Evolutionary conservation across 2,797 vertebrate species (phyloP).

Genomic region (Falco berigora): DNA sequence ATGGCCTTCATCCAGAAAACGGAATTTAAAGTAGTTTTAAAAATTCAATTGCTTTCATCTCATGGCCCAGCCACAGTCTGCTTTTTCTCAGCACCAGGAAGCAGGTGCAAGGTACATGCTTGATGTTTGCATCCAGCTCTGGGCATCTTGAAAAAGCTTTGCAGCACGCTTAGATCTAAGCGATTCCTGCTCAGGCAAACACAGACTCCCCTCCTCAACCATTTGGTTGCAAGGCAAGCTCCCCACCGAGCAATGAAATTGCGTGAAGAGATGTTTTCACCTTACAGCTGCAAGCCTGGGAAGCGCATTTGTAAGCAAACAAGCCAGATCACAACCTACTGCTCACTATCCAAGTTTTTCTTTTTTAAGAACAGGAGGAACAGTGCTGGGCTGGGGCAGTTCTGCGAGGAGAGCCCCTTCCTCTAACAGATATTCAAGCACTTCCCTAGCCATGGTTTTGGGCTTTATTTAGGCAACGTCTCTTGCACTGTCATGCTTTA

Average conservation of each 20-base stretch:
- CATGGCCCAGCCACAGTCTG: not conserved
- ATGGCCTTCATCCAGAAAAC: not conserved
- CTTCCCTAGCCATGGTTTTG: not conserved
- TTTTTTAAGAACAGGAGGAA: not conserved
- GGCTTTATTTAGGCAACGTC: not conserved
- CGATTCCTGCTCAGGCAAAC: not conserved
- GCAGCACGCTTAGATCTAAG: not conserved
- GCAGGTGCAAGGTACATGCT: not conserved
- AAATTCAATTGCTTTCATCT: not conserved
- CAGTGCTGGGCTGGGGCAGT: not conserved
- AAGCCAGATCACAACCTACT: not conserved
- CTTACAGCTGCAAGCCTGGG: not conserved
- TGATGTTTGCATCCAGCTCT: not conserved
- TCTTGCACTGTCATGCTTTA: not conserved
- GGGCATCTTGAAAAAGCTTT: not conserved
- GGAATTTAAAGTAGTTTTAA: not conserved
- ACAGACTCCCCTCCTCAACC: not conserved
- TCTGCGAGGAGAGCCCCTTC: not conserved
- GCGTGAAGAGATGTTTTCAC: not conserved
- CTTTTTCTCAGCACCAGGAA: not conserved
- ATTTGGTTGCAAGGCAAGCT: rapidly evolving
- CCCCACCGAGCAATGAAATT: rapidly evolving
- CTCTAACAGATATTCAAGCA: not conserved
- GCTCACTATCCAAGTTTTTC: not conserved
- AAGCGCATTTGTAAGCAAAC: not conserved